Conservation (phyloP, 2,113 vertebrate species). For the Cardinalis cardinalis region DNA sequence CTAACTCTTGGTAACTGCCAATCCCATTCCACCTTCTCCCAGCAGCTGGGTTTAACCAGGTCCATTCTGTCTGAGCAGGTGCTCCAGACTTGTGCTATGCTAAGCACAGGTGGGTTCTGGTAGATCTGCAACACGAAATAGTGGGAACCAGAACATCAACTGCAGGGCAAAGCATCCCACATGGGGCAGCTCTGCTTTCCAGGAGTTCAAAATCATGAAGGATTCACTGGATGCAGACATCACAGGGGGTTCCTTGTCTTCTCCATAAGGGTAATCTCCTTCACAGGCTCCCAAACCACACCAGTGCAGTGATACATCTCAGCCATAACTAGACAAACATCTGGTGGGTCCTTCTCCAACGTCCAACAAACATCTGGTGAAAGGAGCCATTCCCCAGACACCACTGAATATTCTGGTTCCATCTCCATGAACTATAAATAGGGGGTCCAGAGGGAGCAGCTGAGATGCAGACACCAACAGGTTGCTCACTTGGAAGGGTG, state of each 20-base stretch:
- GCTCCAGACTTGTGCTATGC: not conserved
- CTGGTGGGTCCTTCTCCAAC: not conserved
- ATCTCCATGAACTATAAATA: not conserved
- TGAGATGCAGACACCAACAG: not conserved
- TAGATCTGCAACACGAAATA: not conserved
- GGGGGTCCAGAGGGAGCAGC: not conserved
- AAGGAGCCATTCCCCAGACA: not conserved
- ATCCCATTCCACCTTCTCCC: accelerated
- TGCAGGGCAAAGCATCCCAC: not conserved
- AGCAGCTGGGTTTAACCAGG: not conserved
- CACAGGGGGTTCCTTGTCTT: not conserved
- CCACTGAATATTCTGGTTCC: not conserved
- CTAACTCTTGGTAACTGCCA: not conserved
- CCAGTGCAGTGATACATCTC: not conserved
- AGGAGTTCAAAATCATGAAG: accelerated
- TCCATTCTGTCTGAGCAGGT: accelerated
- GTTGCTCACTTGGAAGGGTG: not conserved
- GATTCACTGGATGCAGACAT: not conserved
- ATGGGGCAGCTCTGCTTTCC: not conserved
- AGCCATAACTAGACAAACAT: not conserved
- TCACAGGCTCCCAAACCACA: not conserved
- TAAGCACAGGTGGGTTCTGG: not conserved
- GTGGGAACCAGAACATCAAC: not conserved
- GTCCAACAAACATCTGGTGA: not conserved
- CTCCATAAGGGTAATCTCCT: not conserved